phyloP scores from a whole-genome alignment of 2,113 vertebrate genomes.

The Brienomyrus brachyistius region DNA sequence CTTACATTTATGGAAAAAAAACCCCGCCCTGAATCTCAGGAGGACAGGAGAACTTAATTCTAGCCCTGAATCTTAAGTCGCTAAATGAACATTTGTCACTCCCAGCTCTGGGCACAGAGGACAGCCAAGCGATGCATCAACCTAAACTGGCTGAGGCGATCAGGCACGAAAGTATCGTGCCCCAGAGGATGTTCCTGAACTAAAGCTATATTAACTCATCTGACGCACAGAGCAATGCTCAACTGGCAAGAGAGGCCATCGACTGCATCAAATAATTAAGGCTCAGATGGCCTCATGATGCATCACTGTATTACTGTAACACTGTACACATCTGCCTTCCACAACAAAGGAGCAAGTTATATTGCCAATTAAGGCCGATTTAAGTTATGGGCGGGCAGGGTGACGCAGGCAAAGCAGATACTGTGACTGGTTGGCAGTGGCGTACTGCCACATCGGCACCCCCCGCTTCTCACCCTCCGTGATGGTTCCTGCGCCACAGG shows the following conservation, averaged over 20 bases:
- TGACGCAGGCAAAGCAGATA: not conserved
- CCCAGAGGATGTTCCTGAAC: not conserved
- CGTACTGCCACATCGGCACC: not conserved
- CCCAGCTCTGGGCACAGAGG: not conserved
- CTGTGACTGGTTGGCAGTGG: not conserved
- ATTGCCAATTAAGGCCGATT: not conserved
- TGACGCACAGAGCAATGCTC: not conserved
- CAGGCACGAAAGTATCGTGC: not conserved
- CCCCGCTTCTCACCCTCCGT: conserved; percentile 70
- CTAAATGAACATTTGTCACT: not conserved
- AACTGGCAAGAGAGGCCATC: not conserved
- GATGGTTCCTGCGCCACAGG: conserved; percentile 89
- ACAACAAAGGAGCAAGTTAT: not conserved
- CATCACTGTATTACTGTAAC: too few species aligned
- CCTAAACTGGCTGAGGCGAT: not conserved
- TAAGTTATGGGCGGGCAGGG: not conserved
- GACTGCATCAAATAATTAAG: not conserved
- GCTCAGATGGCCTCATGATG: not conserved
- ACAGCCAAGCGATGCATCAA: not conserved
- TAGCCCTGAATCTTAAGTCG: not conserved
- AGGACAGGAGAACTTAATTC: not conserved
- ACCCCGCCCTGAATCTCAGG: not conserved
- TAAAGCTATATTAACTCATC: not conserved
- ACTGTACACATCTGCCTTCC: not conserved
- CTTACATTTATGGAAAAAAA: not conserved